Conservation (phyloP, 2,797 vertebrate species). For the Cyclopterus lumpus region DNA sequence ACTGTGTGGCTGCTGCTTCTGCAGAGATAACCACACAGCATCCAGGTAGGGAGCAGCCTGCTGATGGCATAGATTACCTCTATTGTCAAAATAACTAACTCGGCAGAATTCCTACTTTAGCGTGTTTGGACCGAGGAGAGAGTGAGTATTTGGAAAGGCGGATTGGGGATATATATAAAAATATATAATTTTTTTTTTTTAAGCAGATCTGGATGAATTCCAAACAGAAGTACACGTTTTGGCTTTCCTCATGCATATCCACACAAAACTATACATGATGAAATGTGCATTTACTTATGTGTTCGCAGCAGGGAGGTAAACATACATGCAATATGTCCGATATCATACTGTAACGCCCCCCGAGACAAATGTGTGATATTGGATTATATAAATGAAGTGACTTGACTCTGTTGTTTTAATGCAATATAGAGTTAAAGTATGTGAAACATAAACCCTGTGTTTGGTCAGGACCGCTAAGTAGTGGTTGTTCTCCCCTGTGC, state of each 20-base stretch:
- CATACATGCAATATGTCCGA: background rate
- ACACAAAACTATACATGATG: conserved; percentile 16
- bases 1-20: conserved; percentile 79
- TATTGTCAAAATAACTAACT: conserved; percentile 86
- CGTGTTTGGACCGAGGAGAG: conserved; percentile 78
- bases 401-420: conserved; percentile 2
- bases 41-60: conserved; percentile 80
- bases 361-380: background rate
- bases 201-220: conserved; percentile 77
- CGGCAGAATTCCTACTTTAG: conserved; percentile 85
- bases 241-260: conserved; percentile 54
- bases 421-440: conserved; percentile 2
- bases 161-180: conserved; percentile 54
- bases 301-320: conserved; percentile 3
- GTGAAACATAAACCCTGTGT: conserved; percentile 30
- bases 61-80: conserved; percentile 86
- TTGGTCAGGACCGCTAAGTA: conserved; percentile 11
- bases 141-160: conserved; percentile 72
- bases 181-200: conserved; percentile 36
- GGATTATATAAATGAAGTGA: background rate
- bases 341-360: background rate
- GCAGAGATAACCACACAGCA: conserved; percentile 85
- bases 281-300: conserved; percentile 21
- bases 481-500: conserved; percentile 20
- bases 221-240: conserved; percentile 67